Percentiles rank a stretch among this genome's conserved stretches.
phyloP scores from a whole-genome alignment of 2,888 invertebrate species.

The Tetranychus truncatus region DNA sequence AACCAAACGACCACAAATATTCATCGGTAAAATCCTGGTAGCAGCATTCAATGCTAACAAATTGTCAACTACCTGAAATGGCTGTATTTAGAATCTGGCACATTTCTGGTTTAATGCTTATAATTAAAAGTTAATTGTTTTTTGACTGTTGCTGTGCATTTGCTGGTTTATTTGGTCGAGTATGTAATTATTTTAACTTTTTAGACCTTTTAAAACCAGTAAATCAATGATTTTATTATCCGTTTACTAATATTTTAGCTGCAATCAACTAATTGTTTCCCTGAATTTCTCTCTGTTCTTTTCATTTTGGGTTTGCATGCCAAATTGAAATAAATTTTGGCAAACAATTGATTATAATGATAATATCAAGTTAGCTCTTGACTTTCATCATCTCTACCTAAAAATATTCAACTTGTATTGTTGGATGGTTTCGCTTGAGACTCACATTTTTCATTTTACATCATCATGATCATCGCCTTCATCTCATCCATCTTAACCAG shows the following conservation, averaged over 20 bases:
- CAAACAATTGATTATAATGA: neutral
- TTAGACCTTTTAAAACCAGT: too few species aligned
- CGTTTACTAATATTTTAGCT: neutral
- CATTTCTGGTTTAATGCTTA: too few species aligned
- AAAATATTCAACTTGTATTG: neutral
- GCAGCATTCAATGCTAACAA: too few species aligned
- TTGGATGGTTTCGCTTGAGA: neutral
- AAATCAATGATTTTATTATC: too few species aligned
- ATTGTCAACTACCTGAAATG: too few species aligned
- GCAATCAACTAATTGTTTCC: neutral
- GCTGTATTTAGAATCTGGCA: too few species aligned
- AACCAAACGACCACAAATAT: too few species aligned
- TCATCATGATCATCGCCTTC: neutral
- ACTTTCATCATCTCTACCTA: slow-evolving; percentile 44
- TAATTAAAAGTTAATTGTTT: neutral
- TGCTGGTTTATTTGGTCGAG: neutral
- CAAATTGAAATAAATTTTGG: neutral
- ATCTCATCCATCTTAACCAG: neutral
- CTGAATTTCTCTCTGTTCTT: neutral
- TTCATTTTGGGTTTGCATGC: neutral
- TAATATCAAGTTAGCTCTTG: neutral
- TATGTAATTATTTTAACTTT: neutral
- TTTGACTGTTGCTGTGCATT: neutral
- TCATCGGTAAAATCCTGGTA: too few species aligned
- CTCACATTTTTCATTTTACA: neutral